These are phyloP conservation scores for Leptarthrus brevirostris DNA, from an alignment of 2,888 invertebrate genomes.

Conservation along the genomic window DNA sequence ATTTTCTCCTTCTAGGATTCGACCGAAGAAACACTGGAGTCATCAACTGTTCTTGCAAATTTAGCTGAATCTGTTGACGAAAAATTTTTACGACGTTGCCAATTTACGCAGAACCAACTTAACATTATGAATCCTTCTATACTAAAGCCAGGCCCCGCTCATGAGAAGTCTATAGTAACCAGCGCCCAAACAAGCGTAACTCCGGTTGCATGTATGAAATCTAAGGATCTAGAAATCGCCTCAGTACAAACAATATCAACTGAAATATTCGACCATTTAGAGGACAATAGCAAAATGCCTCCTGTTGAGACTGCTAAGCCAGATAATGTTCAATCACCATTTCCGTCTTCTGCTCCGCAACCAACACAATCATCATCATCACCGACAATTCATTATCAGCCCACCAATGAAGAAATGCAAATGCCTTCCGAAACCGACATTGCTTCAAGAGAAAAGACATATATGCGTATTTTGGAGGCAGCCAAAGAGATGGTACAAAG, in stretches of 20 bases:
- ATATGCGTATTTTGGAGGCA: conserved; percentile 51
- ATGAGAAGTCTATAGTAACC: no score
- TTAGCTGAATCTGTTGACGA: conserved; percentile 38
- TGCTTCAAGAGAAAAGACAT: neutral
- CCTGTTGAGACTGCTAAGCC: neutral
- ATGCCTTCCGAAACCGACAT: neutral
- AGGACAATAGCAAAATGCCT: neutral
- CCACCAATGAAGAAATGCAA: neutral
- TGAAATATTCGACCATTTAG: neutral
- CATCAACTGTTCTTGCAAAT: conserved; percentile 49
- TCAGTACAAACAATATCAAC: neutral
- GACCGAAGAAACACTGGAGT: conserved; percentile 25
- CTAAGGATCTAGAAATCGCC: neutral
- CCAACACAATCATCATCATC: neutral
- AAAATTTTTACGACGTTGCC: conserved; percentile 21
- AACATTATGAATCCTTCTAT: conserved; percentile 45
- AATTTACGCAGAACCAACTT: conserved; percentile 42
- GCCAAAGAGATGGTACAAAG: conserved; percentile 55
- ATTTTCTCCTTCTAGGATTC: conserved; percentile 45
- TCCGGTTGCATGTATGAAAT: neutral
- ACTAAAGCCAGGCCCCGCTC: neutral
- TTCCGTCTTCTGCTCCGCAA: neutral
- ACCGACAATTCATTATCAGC: neutral
- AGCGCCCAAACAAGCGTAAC: neutral
- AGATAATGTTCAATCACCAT: neutral